phyloP scores from a whole-genome alignment of 2,113 vertebrate genomes.

The Psittacus erithacus region DNA sequence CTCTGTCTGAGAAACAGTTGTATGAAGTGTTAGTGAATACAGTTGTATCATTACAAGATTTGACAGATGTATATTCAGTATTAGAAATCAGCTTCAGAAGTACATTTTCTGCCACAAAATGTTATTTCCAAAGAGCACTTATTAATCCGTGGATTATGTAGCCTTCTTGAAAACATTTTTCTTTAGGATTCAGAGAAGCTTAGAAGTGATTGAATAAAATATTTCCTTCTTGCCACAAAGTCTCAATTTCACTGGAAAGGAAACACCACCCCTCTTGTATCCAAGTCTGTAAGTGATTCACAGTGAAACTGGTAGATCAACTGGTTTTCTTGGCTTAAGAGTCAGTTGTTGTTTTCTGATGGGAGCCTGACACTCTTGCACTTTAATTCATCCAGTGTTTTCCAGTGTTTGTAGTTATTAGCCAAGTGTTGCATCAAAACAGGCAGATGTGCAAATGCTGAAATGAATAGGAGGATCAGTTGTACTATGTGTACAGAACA shows the following conservation, averaged over 20 bases:
- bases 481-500: neutral
- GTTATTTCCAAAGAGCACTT: conserved; percentile 47
- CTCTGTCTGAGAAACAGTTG: neutral
- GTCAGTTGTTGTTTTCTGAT: conserved; percentile 76
- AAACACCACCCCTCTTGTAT: conserved; percentile 23
- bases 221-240: conserved; percentile 3
- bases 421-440: conserved; percentile 91
- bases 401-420: conserved; percentile 97
- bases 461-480: conserved; percentile 9
- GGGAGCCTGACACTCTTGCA: conserved; percentile 89
- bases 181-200: conserved; percentile 32
- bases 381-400: conserved; percentile 91
- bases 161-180: conserved; percentile 53
- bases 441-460: conserved; percentile 93
- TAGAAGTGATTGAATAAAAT: conserved; percentile 40
- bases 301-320: conserved; percentile 69
- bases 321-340: conserved; percentile 12
- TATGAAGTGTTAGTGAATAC: neutral
- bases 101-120: conserved; percentile 39
- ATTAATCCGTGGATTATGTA: conserved; percentile 26
- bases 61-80: neutral
- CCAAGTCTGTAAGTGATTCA: conserved; percentile 56
- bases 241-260: conserved; percentile 50
- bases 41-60: neutral
- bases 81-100: conserved; percentile 48